phyloP scores from a whole-genome alignment of 1,140 invertebrate species.

The Drosophila dunni region DNA sequence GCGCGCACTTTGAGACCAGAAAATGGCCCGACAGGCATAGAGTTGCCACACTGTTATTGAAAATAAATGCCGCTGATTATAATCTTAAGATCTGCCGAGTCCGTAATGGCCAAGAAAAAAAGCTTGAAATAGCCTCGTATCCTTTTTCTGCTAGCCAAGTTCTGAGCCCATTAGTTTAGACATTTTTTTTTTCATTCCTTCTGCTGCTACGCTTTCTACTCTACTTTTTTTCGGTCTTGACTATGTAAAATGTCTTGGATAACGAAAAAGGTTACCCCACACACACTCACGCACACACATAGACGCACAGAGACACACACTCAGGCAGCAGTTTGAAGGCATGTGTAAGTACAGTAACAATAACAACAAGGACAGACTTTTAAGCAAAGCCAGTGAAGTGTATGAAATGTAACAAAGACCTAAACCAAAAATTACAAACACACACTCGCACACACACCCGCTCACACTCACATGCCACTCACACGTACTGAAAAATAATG shows the following conservation, averaged over 20 bases:
- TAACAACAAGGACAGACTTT: conserved; percentile 53
- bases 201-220: conserved; percentile 30
- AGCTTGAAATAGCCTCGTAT: conserved; percentile 21
- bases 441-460: conserved; percentile 28
- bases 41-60: conserved; percentile 45
- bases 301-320: conserved; percentile 5
- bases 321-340: conserved; percentile 25
- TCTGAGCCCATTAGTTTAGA: conserved; percentile 64
- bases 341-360: conserved; percentile 63
- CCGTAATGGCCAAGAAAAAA: conserved; percentile 58
- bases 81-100: conserved; percentile 71
- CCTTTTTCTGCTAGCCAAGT: conserved; percentile 20
- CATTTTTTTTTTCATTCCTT: neutral
- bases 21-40: neutral
- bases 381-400: conserved; percentile 75
- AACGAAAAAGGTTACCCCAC: conserved; percentile 56
- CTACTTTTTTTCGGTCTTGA: conserved; percentile 15
- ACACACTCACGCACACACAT: conserved; percentile 32
- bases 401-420: conserved; percentile 83
- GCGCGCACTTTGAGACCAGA: conserved; percentile 27
- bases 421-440: conserved; percentile 72
- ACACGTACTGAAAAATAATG: conserved; percentile 71
- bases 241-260: conserved; percentile 55
- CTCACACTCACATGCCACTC: conserved; percentile 46
- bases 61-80: conserved; percentile 75